Evolutionary conservation across 2,113 vertebrate species (phyloP).

Genomic region (Sardina pilchardus): DNA sequence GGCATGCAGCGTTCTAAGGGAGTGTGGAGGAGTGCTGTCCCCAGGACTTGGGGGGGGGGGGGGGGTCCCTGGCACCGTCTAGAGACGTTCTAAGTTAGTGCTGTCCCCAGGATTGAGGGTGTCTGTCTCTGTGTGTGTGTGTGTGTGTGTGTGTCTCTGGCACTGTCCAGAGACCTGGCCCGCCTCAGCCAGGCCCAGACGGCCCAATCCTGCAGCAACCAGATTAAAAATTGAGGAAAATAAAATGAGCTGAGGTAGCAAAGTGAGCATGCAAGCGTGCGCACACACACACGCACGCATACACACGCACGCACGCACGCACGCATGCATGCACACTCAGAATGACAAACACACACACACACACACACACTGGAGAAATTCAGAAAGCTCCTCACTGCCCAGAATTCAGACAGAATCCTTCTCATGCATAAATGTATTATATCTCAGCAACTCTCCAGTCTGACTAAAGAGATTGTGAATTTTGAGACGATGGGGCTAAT

Average conservation of each 20-base stretch:
- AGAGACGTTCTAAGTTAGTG: too few relatives aligned
- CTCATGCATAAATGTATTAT: constrained; percentile 13
- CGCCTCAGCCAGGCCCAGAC: neutral
- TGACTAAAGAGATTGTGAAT: neutral
- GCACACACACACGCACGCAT: neutral
- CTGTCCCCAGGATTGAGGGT: neutral
- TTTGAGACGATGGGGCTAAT: neutral
- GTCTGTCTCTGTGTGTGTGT: too few relatives aligned
- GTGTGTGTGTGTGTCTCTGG: neutral
- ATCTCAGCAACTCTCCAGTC: neutral
- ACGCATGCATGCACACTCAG: neutral
- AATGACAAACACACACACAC: neutral
- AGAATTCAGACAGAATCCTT: neutral
- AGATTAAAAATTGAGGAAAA: constrained; percentile 9
- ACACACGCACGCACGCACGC: neutral
- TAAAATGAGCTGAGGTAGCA: constrained; percentile 6
- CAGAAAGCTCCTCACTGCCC: neutral
- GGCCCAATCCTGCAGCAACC: neutral
- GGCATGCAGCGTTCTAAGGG: neutral
- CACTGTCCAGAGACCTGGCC: neutral
- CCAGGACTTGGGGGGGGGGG: too few relatives aligned
- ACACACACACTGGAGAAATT: neutral
- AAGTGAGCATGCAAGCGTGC: neutral
- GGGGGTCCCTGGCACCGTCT: neutral
- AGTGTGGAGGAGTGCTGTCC: neutral